A percentile compares a stretch with the other conserved stretches of the same genome.
These are phyloP conservation scores for Alligator sinensis DNA, from an alignment of 2,113 vertebrate species.

Conservation along the genomic window DNA sequence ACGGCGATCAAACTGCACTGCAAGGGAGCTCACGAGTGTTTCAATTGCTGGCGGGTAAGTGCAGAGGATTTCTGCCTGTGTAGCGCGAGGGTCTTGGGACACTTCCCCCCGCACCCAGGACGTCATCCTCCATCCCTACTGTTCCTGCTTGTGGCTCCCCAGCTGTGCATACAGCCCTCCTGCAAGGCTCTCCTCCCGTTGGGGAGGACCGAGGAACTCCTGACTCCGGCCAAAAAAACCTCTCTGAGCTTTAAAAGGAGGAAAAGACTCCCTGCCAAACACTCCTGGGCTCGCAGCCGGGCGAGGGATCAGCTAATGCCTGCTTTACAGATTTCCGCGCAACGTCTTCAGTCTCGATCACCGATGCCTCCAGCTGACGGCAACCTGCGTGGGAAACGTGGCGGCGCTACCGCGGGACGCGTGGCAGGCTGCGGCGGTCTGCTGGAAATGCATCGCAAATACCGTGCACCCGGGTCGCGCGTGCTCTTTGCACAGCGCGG, in stretches of 20 bases:
- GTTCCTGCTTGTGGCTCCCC: rapidly evolving
- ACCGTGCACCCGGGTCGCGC: not conserved
- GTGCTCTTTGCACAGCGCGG: not conserved
- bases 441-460: not conserved
- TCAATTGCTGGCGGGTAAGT: not conserved
- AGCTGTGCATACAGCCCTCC: not conserved
- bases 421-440: not conserved
- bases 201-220: not conserved
- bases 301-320: not conserved
- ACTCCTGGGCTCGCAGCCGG: not conserved
- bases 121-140: rapidly evolving
- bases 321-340: conserved; percentile 16
- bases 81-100: conserved; percentile 9
- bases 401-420: not conserved
- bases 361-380: too few relatives aligned
- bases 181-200: not conserved
- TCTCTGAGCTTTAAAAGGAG: conserved; percentile 17
- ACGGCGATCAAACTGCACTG: rapidly evolving
- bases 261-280: not conserved
- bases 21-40: not conserved
- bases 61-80: not conserved
- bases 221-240: conserved; percentile 22
- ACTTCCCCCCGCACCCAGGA: rapidly evolving
- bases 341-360: not conserved
- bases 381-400: too few relatives aligned